A percentile compares a stretch with the other conserved stretches of the same genome.
These are phyloP conservation scores for Chymomyza caudatula DNA, from an alignment of 2,888 invertebrate species.

Conservation along the genomic window DNA sequence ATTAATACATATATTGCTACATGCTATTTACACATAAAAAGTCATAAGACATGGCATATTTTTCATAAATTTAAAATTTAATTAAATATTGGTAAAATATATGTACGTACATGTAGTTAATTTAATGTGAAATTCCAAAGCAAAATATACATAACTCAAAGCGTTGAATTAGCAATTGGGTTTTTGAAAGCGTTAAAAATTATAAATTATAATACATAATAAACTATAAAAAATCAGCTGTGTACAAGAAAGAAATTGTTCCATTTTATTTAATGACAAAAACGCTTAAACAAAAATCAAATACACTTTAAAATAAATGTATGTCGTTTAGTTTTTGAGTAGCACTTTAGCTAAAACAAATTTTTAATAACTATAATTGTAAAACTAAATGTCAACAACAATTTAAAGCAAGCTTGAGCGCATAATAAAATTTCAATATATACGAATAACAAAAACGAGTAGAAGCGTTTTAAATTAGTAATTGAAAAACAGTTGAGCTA, in stretches of 20 bases:
- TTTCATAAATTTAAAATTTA: conserved; percentile 45
- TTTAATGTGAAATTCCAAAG: conserved; percentile 33
- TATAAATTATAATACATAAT: conserved; percentile 34
- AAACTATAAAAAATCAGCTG: conserved; percentile 60
- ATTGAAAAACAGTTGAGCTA: no score
- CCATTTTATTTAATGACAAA: conserved; percentile 65
- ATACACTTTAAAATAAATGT: conserved; percentile 24
- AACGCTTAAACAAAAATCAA: conserved; percentile 45
- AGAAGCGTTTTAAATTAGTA: not conserved
- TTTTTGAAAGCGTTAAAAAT: conserved; percentile 32
- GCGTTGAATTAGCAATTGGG: conserved; percentile 43
- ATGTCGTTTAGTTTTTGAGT: conserved; percentile 49
- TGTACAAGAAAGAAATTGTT: conserved; percentile 58
- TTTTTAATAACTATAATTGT: conserved; percentile 52
- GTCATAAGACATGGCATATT: conserved; percentile 41
- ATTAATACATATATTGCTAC: conserved; percentile 37
- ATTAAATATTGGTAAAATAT: conserved; percentile 12
- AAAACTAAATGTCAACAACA: conserved; percentile 60
- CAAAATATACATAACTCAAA: conserved; percentile 25
- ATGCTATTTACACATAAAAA: conserved; percentile 55
- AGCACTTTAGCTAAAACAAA: conserved; percentile 67
- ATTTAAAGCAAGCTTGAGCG: conserved; percentile 52
- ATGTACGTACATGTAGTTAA: conserved; percentile 38
- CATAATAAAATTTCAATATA: conserved; percentile 56
- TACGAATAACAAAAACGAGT: not conserved